Conservation (phyloP, 2,113 vertebrate genomes). For the Pelecanus crispus region DNA sequence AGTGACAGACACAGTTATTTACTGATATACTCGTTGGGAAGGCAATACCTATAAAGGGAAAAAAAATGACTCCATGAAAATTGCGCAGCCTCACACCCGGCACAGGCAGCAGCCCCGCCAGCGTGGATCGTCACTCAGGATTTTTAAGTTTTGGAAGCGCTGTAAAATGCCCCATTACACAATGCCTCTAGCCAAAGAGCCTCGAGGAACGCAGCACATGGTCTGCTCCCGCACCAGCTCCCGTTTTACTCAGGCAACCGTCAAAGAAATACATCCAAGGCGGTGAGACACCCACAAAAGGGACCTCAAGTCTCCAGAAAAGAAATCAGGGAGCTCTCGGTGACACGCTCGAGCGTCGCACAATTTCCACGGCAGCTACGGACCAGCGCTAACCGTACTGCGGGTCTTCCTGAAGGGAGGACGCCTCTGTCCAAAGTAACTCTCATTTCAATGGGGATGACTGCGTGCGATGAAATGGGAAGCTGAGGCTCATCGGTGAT, state of each 20-base stretch:
- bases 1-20: slow-evolving; percentile 98
- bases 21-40: slow-evolving; percentile 97
- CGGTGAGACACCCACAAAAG: not conserved
- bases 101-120: not conserved
- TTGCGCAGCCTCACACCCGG: rapidly evolving
- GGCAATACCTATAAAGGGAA: slow-evolving; percentile 81
- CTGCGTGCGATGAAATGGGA: rapidly evolving
- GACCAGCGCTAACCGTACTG: rapidly evolving
- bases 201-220: rapidly evolving
- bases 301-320: not conserved
- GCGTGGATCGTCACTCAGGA: rapidly evolving
- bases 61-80: rapidly evolving
- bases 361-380: too few relatives aligned
- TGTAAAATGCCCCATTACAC: not conserved
- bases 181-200: not conserved
- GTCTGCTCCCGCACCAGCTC: not conserved
- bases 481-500: not conserved
- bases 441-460: not conserved
- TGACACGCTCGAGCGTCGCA: rapidly evolving
- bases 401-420: not conserved
- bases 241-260: too few relatives aligned
- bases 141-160: too few relatives aligned
- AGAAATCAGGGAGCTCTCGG: not conserved
- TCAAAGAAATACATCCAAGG: not conserved
- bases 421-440: too few relatives aligned